Conservation (phyloP, 1,140 invertebrate species). For the Drosophila takahashii region DNA sequence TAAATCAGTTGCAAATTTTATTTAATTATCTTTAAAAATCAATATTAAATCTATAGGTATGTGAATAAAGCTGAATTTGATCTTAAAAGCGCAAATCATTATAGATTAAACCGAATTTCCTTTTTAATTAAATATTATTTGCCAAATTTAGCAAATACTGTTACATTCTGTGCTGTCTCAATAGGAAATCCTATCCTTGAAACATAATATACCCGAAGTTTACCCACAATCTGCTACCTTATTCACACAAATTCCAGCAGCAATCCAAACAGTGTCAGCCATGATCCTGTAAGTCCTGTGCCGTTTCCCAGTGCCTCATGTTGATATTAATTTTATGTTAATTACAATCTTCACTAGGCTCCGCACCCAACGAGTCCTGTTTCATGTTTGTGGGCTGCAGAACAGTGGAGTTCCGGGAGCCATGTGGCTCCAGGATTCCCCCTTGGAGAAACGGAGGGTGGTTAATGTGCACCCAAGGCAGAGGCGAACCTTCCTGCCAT, state of each 20-base stretch:
- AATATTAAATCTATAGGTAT: too few relatives aligned
- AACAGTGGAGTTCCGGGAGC: slow-evolving; percentile 12
- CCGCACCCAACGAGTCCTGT: slow-evolving; percentile 19
- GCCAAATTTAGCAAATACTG: neutral
- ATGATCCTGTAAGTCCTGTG: slow-evolving; percentile 22
- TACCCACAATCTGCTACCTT: slow-evolving; percentile 2
- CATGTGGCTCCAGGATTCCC: slow-evolving; percentile 16
- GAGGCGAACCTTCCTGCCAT: slow-evolving; percentile 1
- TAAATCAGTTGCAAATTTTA: neutral
- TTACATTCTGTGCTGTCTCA: neutral
- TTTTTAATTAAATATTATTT: neutral
- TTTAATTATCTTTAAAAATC: neutral
- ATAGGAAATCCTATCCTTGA: neutral
- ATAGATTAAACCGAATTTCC: neutral
- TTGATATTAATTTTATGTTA: slow-evolving; percentile 81
- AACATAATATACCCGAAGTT: neutral
- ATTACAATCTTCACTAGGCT: slow-evolving; percentile 70
- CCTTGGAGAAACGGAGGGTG: slow-evolving; percentile 10
- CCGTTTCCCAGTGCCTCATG: slow-evolving; percentile 40
- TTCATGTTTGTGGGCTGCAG: slow-evolving; percentile 28
- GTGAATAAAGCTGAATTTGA: too few relatives aligned
- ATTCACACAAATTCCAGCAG: slow-evolving; percentile 8
- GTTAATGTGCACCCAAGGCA: slow-evolving; percentile 26
- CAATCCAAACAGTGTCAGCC: slow-evolving; percentile 8
- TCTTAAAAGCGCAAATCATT: too few relatives aligned